phyloP scores from a whole-genome alignment of 2,113 vertebrate genomes.

The Xiphophorus hellerii region DNA sequence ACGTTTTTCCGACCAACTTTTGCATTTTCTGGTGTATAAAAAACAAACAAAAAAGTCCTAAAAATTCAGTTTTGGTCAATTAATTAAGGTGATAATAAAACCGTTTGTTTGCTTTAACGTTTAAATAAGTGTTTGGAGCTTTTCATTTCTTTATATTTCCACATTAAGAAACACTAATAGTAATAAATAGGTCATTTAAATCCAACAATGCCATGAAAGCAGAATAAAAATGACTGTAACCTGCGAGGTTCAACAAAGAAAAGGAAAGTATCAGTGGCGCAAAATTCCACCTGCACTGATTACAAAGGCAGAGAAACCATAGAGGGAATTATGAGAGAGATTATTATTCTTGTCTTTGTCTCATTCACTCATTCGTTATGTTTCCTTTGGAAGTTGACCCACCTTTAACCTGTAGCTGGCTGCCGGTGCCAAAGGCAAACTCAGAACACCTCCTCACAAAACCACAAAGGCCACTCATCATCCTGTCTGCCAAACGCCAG shows the following conservation, averaged over 20 bases:
- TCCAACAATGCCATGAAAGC: neutral
- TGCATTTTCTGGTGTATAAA: too few species aligned
- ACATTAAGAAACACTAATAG: neutral
- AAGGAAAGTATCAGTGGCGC: slow-evolving; percentile 23
- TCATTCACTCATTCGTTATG: slow-evolving; percentile 8
- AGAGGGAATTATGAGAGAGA: slow-evolving; percentile 50
- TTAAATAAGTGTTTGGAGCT: too few species aligned
- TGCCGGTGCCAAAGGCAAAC: slow-evolving; percentile 39
- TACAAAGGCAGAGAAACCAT: slow-evolving; percentile 40
- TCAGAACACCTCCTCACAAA: slow-evolving; percentile 26
- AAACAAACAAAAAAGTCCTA: too few species aligned
- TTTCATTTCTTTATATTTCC: too few species aligned
- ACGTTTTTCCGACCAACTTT: too few species aligned
- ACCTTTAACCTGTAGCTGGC: slow-evolving; percentile 56
- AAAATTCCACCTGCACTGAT: slow-evolving; percentile 44
- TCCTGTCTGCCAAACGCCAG: neutral
- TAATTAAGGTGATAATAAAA: too few species aligned
- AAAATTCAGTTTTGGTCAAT: too few species aligned
- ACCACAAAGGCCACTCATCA: slow-evolving; percentile 41
- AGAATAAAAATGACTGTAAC: slow-evolving; percentile 2
- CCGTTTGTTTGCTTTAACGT: too few species aligned
- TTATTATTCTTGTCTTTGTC: slow-evolving; percentile 51
- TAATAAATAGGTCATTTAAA: neutral
- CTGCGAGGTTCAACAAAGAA: slow-evolving; percentile 36
- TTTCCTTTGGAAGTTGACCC: slow-evolving; percentile 51